Conservation (phyloP, 2,888 invertebrate genomes). For the Phytoseiulus persimilis region DNA sequence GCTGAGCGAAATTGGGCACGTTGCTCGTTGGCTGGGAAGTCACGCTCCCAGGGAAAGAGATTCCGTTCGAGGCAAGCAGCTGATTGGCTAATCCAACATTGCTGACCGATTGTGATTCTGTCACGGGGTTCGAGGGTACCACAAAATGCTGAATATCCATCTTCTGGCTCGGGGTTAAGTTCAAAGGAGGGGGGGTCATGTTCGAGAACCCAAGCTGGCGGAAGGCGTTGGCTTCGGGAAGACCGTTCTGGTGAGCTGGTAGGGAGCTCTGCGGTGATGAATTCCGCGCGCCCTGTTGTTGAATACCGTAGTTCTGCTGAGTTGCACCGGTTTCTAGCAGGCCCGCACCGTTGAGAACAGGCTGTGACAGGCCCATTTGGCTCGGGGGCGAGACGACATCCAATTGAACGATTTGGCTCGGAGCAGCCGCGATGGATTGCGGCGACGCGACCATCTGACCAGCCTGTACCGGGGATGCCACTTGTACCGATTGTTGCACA, state of each 20-base stretch:
- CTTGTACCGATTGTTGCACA: not conserved
- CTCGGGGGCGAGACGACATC: not conserved
- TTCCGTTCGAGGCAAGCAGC: not conserved
- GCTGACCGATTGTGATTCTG: constrained; percentile 17
- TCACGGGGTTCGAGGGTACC: not conserved
- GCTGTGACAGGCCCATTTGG: not conserved
- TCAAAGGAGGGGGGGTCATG: not conserved
- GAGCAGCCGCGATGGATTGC: not conserved
- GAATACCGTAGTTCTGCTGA: not conserved
- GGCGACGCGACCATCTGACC: not conserved
- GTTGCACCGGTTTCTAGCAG: not conserved
- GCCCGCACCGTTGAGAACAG: not conserved
- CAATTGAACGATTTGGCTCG: not conserved
- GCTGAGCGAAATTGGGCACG: not conserved
- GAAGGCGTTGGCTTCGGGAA: not conserved
- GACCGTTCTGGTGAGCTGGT: not conserved
- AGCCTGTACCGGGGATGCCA: not conserved
- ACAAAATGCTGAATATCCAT: constrained; percentile 29
- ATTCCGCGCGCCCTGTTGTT: not conserved
- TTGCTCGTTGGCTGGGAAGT: not conserved
- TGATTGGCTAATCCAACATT: constrained; percentile 21
- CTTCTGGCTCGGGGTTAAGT: constrained; percentile 13
- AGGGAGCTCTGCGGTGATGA: not conserved
- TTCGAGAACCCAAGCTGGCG: not conserved
- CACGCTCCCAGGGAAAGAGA: not conserved